phyloP scores from a whole-genome alignment of 2,113 vertebrate species.

The Leuciscus idus region DNA sequence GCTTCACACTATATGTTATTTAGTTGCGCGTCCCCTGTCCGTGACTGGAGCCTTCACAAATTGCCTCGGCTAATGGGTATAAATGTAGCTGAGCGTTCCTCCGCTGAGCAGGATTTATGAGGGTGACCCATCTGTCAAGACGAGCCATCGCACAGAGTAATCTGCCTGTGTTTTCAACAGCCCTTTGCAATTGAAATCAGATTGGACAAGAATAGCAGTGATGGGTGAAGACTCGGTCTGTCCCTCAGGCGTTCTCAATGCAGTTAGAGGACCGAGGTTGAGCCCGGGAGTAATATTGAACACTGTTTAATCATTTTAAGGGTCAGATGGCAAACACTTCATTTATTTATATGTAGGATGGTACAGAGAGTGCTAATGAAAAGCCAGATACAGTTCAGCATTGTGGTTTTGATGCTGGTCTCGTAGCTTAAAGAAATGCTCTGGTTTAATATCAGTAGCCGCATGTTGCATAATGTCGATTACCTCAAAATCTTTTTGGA shows the following conservation, averaged over 20 bases:
- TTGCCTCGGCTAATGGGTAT: slow-evolving; percentile 54
- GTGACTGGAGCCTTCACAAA: slow-evolving; percentile 43
- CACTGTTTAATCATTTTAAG: background rate
- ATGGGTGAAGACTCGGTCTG: background rate
- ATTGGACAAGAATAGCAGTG: background rate
- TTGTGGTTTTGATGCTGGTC: background rate
- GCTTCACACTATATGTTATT: slow-evolving; percentile 29
- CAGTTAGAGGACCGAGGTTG: background rate
- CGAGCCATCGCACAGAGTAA: slow-evolving; percentile 39
- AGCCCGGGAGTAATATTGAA: background rate
- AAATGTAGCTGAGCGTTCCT: slow-evolving; percentile 21
- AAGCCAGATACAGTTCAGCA: background rate
- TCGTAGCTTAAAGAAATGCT: too few species aligned
- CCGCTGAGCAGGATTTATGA: slow-evolving; percentile 43
- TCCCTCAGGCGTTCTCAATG: background rate
- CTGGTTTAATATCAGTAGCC: background rate
- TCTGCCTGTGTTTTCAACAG: slow-evolving; percentile 48
- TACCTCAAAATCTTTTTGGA: background rate
- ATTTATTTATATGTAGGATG: slow-evolving; percentile 7
- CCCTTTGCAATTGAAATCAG: slow-evolving; percentile 56
- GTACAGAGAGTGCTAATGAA: slow-evolving; percentile 6
- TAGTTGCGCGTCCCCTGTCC: slow-evolving; percentile 38
- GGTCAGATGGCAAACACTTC: slow-evolving; percentile 7
- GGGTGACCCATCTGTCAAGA: slow-evolving; percentile 50
- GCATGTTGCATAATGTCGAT: background rate